A percentile compares a stretch with the other conserved stretches of the same genome.
Evolutionary conservation across 2,113 vertebrate species (phyloP).

Genomic region (Grammomys dolichurus): DNA sequence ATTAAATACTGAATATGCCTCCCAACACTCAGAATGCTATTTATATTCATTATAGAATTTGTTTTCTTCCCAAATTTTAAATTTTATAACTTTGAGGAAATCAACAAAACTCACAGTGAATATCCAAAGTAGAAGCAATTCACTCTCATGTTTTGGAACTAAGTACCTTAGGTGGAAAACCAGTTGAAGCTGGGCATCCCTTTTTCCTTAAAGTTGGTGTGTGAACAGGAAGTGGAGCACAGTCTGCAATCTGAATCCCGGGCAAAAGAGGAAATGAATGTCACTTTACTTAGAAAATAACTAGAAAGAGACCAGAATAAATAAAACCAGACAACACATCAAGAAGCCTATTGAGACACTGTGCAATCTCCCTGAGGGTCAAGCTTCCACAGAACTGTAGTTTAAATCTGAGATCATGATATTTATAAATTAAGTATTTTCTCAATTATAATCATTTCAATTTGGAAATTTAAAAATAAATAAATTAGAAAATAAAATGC

Average conservation of each 20-base stretch:
- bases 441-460: conserved; percentile 54
- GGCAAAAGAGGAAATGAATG: conserved; percentile 70
- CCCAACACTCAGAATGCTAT: conserved; percentile 31
- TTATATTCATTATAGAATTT: conserved; percentile 21
- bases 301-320: conserved; percentile 59
- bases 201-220: conserved; percentile 94
- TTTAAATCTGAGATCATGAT: conserved; percentile 49
- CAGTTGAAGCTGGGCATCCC: conserved; percentile 92
- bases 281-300: conserved; percentile 28
- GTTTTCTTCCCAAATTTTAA: conserved; percentile 13
- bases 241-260: conserved; percentile 91
- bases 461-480: conserved; percentile 62
- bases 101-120: not conserved
- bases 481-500: conserved; percentile 63
- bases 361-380: conserved; percentile 36
- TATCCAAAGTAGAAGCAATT: conserved; percentile 38
- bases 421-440: conserved; percentile 30
- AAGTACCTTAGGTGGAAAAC: conserved; percentile 93
- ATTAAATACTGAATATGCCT: not conserved
- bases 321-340: not conserved
- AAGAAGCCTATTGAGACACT: not conserved
- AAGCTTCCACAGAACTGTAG: conserved; percentile 46
- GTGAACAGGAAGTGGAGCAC: conserved; percentile 90
- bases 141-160: not conserved
- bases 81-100: conserved; percentile 58